phyloP scores from a whole-genome alignment of 2,113 vertebrate species.

The Thalassoma bifasciatum region DNA sequence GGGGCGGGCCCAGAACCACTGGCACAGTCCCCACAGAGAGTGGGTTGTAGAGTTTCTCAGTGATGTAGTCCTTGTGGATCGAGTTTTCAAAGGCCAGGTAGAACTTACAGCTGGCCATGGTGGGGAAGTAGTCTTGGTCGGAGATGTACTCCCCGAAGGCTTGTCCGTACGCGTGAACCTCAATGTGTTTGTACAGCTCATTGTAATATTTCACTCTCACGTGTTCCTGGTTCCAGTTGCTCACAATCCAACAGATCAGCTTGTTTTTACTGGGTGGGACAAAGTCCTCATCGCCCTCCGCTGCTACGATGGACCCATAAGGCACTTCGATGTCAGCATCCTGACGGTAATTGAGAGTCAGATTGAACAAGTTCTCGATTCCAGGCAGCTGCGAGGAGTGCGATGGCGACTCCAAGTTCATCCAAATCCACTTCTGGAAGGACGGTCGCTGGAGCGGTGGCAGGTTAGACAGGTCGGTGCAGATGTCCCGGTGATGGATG shows the following conservation, averaged over 20 bases:
- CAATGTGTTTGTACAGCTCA: conserved; percentile 94
- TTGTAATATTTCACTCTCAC: conserved; percentile 96
- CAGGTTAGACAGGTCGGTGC: conserved; percentile 92
- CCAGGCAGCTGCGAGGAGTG: conserved; percentile 92
- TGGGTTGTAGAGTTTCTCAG: conserved; percentile 97
- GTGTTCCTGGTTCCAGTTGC: conserved; percentile 98
- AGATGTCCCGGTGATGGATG: conserved; percentile 95
- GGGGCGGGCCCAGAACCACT: conserved; percentile 91
- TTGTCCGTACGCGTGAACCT: conserved; percentile 94
- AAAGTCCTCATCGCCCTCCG: conserved; percentile 88
- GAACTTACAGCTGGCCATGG: conserved; percentile 95
- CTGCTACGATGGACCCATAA: conserved; percentile 93
- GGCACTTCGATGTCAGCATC: conserved; percentile 98
- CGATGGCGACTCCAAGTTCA: conserved; percentile 97
- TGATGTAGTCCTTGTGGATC: conserved; percentile 98
- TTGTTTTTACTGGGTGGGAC: conserved; percentile 95
- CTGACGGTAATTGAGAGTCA: conserved; percentile 94
- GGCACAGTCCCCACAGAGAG: conserved; percentile 94
- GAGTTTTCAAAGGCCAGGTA: conserved; percentile 98
- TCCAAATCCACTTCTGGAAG: conserved; percentile 99
- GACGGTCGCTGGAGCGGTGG: conserved; percentile 89
- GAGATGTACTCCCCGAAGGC: conserved; percentile 93
- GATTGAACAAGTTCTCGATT: conserved; percentile 94
- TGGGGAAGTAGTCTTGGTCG: conserved; percentile 94
- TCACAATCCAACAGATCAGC: conserved; percentile 97